Evolutionary conservation across 2,113 vertebrate genomes (phyloP), one percentile per base, ranked within the genome.

Genomic region (Barnardius zonarius): DNA sequence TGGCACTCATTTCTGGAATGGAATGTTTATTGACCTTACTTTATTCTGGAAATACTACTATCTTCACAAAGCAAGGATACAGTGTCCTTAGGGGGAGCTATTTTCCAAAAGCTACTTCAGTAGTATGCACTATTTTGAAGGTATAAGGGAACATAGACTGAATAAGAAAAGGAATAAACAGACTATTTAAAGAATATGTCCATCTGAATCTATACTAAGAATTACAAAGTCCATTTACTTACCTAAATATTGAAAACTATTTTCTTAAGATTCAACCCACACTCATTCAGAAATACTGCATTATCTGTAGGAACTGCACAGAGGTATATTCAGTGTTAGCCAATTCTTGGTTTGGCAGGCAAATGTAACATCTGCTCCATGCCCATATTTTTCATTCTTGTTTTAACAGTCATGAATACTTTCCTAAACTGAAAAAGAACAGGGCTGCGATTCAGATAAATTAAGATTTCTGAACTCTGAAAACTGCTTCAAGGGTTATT

Each of bases 381-480:
- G 73, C 67, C 33, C 5, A n/a, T 81, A 70, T 87, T 96, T 97
- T 97, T 96, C 95, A 91, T 91, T 95, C 35, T 92, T 81, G 10
- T 86, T 95, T 94, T 95, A 95, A 75, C 92, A 97, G 95, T 93
- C 95, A 94, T 89, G 87, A 97, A 93, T 61, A 74, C 41, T 96
- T 97, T 94, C 86, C 35, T 41, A 97, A 97, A 95, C 87, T 96
- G 97, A 95, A 96, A 92, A 83, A 92, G 92, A 98, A 95, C 88
- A 93, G 68, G 72, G 52, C 59, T 95, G 68, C 37, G 86, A 90
- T 90, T 96, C 94, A 92, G 83, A 93, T 81, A 88, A 95, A 93
- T 93, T 94, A 95, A 94, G 92, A 95, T 77, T 89, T 90, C 82
- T 96, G 70, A 95, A 90, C 64, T 95, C 76, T 96, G 83, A 69